Conservation (phyloP, 2,888 invertebrate species). For the Gastracanthus pulcherrimus region DNA sequence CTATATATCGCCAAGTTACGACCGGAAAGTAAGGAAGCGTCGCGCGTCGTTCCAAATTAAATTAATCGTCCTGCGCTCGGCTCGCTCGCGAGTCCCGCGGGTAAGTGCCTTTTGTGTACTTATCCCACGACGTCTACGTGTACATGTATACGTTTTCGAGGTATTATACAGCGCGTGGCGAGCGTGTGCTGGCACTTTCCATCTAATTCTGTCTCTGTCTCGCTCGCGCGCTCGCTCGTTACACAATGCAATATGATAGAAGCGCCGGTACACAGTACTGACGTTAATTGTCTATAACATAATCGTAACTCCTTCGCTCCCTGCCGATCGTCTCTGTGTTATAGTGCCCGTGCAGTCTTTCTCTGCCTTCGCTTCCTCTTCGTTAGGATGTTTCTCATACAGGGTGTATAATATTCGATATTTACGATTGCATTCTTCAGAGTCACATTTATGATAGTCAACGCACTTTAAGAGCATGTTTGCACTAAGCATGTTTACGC, state of each 20-base stretch:
- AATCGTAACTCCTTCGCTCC: slow-evolving; percentile 45
- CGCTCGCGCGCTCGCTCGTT: slow-evolving; percentile 32
- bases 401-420: not conserved
- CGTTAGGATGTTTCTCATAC: too few relatives aligned
- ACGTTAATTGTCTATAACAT: slow-evolving; percentile 52
- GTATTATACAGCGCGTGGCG: slow-evolving; percentile 30
- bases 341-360: not conserved
- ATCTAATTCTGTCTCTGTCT: slow-evolving; percentile 14
- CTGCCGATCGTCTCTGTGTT: not conserved
- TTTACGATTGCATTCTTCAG: not conserved
- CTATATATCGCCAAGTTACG: slow-evolving; percentile 9
- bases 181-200: slow-evolving; percentile 47
- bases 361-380: too few relatives aligned
- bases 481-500: too few relatives aligned
- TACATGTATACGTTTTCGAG: not conserved
- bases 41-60: slow-evolving; percentile 64
- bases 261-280: not conserved
- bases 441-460: too few relatives aligned
- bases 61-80: slow-evolving; percentile 65
- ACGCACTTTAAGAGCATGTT: too few relatives aligned
- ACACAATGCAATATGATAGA: slow-evolving; percentile 29
- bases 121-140: slow-evolving; percentile 66
- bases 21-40: slow-evolving; percentile 42
- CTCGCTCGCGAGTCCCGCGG: slow-evolving; percentile 57
- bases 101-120: slow-evolving; percentile 65